These are phyloP conservation scores for Spicauda simplicius DNA, from an alignment of 2,888 invertebrate genomes.

Conservation along the genomic window DNA sequence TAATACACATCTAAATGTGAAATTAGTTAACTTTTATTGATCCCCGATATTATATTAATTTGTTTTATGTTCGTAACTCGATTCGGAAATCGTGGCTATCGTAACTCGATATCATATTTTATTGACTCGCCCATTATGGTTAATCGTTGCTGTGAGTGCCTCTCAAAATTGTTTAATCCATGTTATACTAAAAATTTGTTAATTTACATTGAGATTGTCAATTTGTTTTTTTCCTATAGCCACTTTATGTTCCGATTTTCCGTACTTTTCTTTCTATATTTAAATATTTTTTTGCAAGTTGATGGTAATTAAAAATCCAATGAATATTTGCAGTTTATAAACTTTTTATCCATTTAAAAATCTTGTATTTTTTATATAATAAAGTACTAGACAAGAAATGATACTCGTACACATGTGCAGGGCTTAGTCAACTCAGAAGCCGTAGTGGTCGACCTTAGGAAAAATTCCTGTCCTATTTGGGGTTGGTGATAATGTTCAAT, in stretches of 20 bases:
- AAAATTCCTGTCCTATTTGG: too few species aligned
- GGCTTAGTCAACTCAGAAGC: too few species aligned
- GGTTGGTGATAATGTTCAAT: too few species aligned
- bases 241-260: not conserved
- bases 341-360: too few species aligned
- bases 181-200: slow-evolving; percentile 2
- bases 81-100: slow-evolving; percentile 17
- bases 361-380: too few species aligned
- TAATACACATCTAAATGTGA: slow-evolving; percentile 58
- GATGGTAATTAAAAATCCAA: too few species aligned
- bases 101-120: slow-evolving; percentile 21
- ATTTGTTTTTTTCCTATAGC: not conserved
- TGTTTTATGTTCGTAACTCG: slow-evolving; percentile 54
- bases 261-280: not conserved
- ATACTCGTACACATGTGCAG: too few species aligned
- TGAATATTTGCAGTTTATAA: too few species aligned
- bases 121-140: slow-evolving; percentile 14
- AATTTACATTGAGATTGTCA: not conserved
- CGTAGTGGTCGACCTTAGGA: too few species aligned
- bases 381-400: too few species aligned
- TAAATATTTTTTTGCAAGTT: not conserved
- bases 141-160: slow-evolving; percentile 5
- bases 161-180: slow-evolving; percentile 2
- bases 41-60: slow-evolving; percentile 58
- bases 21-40: slow-evolving; percentile 55